Percentiles rank a stretch among this genome's conserved stretches.
Conservation (phyloP, 2,888 invertebrate species). For the Lithophane semibrunnea region DNA sequence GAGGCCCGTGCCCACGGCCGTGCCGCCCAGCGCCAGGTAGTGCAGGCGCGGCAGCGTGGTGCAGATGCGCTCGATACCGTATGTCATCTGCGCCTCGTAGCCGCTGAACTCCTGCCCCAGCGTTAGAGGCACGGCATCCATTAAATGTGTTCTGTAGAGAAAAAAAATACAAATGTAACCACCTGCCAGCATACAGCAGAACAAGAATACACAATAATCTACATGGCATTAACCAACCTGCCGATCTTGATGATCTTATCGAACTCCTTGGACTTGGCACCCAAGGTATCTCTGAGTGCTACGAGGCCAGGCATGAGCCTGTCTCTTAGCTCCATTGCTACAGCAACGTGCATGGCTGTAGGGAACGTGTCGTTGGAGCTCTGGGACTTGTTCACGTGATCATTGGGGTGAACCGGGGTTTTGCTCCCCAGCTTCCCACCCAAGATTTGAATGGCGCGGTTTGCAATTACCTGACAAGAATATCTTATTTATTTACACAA, state of each 20-base stretch:
- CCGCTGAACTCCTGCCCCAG: constrained; percentile 99
- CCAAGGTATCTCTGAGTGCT: constrained; percentile 93
- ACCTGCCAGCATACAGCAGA: background rate
- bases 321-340: constrained; percentile 96
- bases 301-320: constrained; percentile 95
- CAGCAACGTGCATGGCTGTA: constrained; percentile 99
- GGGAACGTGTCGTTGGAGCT: constrained; percentile 99
- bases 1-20: constrained; percentile 99
- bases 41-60: constrained; percentile 96
- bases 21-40: constrained; percentile 98
- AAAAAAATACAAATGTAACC: background rate
- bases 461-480: constrained; percentile 93
- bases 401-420: constrained; percentile 99
- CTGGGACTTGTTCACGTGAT: constrained; percentile 99
- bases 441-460: constrained; percentile 96
- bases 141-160: constrained; percentile 92
- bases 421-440: constrained; percentile 98
- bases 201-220: background rate
- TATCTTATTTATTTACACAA: background rate
- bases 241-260: constrained; percentile 98
- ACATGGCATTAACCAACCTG: constrained; percentile 82
- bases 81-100: constrained; percentile 96
- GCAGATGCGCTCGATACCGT: constrained; percentile 96
- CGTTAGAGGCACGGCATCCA: constrained; percentile 98
- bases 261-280: constrained; percentile 95